Conservation (phyloP, 2,797 vertebrate genomes). For the Oreortyx pictus region DNA sequence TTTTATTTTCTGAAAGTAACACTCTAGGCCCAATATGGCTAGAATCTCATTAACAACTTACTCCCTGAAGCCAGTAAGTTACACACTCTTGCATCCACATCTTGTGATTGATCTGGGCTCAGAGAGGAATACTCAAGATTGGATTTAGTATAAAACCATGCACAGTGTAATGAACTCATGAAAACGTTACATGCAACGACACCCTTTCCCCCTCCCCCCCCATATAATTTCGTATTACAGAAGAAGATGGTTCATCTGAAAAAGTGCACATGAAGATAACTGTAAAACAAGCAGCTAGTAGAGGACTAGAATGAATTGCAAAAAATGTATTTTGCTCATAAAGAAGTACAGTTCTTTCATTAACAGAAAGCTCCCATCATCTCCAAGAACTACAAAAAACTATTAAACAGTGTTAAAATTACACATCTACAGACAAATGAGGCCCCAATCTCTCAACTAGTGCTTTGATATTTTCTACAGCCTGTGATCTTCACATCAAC, state of each 20-base stretch:
- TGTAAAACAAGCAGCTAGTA: background rate
- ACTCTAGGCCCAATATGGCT: background rate
- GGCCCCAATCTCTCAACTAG: accelerated
- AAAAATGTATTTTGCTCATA: background rate
- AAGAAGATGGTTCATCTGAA: background rate
- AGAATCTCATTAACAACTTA: background rate
- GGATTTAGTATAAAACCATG: background rate
- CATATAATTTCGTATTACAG: background rate
- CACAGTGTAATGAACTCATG: background rate
- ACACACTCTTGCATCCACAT: accelerated
- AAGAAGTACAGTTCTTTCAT: background rate
- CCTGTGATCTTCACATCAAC: background rate
- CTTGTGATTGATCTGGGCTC: background rate
- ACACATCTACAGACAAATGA: accelerated
- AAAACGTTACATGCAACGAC: background rate
- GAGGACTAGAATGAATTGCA: background rate
- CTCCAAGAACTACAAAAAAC: background rate
- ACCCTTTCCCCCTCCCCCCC: background rate
- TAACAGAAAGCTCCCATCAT: background rate
- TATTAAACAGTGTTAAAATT: background rate
- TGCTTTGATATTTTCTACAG: background rate
- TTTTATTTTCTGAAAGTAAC: background rate
- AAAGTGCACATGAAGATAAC: accelerated
- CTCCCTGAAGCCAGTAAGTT: background rate
- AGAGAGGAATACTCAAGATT: background rate